Percentiles rank a stretch among this genome's conserved stretches.
Evolutionary conservation across 2,113 vertebrate genomes (phyloP).

Genomic region (Erpornis zantholeuca): DNA sequence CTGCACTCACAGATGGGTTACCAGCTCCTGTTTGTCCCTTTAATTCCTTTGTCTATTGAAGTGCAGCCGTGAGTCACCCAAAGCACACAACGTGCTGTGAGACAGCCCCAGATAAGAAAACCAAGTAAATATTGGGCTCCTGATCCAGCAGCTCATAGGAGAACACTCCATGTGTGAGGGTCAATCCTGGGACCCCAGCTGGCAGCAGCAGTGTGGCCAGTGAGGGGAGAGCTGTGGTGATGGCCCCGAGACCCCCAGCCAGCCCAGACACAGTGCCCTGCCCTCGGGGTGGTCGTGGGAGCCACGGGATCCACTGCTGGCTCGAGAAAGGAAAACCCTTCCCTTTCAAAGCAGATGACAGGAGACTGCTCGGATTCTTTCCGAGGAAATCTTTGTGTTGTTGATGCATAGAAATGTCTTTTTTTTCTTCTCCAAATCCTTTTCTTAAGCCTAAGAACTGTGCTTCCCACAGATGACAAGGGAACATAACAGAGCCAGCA

Average conservation of each 20-base stretch:
- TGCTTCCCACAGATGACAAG: background rate
- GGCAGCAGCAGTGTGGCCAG: fast-evolving
- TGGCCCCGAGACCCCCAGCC: fast-evolving
- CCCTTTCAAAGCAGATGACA: background rate
- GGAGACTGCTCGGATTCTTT: background rate
- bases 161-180: fast-evolving
- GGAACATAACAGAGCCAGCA: background rate
- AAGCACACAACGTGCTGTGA: background rate
- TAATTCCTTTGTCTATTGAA: background rate
- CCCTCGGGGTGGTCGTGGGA: background rate
- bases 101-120: background rate
- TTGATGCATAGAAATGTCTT: background rate
- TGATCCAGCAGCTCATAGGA: fast-evolving
- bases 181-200: fast-evolving
- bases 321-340: background rate
- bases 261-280: fast-evolving
- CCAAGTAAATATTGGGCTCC: background rate
- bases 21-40: background rate
- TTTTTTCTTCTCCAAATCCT: background rate
- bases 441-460: background rate
- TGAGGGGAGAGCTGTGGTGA: background rate
- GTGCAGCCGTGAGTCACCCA: background rate
- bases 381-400: background rate
- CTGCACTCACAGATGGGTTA: background rate
- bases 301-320: fast-evolving